phyloP scores from a whole-genome alignment of 64 coral and sea anemone genomes.

The Acropora tenuis region DNA sequence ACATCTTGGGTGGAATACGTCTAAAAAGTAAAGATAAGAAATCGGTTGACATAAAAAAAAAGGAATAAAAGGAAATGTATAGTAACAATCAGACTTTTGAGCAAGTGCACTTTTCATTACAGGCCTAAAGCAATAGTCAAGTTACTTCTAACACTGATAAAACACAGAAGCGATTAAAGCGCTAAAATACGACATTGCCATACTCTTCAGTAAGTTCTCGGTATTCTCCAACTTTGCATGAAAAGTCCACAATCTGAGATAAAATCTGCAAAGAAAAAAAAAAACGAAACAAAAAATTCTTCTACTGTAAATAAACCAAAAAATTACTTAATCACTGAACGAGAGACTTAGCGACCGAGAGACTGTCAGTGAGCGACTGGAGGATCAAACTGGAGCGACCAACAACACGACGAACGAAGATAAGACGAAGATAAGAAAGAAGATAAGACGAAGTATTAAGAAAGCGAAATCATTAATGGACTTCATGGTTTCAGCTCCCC shows the following conservation, averaged over 20 bases:
- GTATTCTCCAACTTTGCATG: conserved; percentile 96
- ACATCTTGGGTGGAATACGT: conserved; percentile 91
- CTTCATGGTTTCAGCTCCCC: no score
- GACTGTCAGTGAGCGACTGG: no score
- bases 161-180: neutral
- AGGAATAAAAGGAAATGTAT: neutral
- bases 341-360: no score
- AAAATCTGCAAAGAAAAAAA: conserved; percentile 56
- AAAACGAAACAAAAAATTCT: neutral
- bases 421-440: neutral
- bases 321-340: no score
- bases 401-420: neutral
- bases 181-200: neutral
- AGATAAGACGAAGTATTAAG: no score
- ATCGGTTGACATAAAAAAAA: neutral
- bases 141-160: neutral
- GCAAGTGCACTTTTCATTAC: neutral
- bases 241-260: conserved; percentile 92
- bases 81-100: neutral
- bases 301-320: neutral
- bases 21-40: conserved; percentile 22
- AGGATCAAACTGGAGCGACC: neutral
- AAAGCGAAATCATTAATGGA: no score
- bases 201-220: conserved; percentile 98
- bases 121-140: neutral